Conservation (phyloP, 2,113 vertebrate species). For the Sander lucioperca region DNA sequence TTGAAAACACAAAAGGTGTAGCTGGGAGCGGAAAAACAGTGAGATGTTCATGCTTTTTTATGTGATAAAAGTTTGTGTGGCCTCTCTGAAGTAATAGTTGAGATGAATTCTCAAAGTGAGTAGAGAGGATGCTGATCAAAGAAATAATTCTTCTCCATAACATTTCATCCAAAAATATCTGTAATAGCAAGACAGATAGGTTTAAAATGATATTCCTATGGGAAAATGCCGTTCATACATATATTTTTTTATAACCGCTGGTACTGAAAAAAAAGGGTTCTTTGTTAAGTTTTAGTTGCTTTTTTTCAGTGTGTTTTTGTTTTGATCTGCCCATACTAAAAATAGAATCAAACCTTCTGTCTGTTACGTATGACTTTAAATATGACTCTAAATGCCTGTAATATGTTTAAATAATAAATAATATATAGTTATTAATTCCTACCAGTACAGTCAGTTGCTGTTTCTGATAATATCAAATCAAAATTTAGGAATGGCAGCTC, state of each 20-base stretch:
- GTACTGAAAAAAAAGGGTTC: neutral
- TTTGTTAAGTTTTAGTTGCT: no score
- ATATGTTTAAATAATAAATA: no score
- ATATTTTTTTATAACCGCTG: neutral
- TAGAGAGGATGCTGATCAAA: neutral
- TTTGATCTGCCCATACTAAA: neutral
- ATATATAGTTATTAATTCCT: no score
- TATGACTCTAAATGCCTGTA: no score
- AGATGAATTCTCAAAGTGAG: neutral
- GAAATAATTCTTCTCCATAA: neutral
- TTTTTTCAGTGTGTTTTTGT: neutral
- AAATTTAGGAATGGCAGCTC: no score
- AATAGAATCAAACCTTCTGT: neutral
- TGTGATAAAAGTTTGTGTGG: conserved; percentile 10
- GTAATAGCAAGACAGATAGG: neutral
- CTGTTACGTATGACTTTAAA: no score
- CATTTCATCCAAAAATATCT: neutral
- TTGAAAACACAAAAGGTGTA: conserved; percentile 41
- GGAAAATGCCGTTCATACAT: neutral
- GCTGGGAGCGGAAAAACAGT: conserved; percentile 14
- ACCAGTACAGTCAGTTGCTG: no score
- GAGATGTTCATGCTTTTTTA: neutral
- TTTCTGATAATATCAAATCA: no score
- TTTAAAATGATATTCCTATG: neutral
- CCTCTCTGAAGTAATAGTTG: neutral